Percentiles rank a stretch among this genome's conserved stretches.
These are phyloP conservation scores for Hyperopisus bebe DNA, from an alignment of 2,113 vertebrate species.

Conservation along the genomic window DNA sequence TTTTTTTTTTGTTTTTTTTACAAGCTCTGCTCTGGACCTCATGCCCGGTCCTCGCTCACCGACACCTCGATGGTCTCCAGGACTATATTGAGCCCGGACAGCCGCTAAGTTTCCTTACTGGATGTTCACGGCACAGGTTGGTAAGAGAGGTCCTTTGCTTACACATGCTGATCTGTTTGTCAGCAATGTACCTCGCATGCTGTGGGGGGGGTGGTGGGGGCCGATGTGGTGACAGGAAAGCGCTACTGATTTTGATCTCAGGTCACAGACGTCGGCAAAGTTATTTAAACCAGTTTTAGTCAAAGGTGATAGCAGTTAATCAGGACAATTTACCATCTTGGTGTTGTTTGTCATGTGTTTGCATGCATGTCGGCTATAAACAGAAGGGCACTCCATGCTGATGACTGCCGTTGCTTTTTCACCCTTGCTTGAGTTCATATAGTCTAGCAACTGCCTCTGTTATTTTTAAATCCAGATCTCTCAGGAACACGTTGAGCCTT, in stretches of 20 bases:
- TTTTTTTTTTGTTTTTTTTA: neutral
- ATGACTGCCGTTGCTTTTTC: slow-evolving; percentile 10
- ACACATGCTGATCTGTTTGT: neutral
- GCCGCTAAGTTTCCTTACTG: slow-evolving; percentile 29
- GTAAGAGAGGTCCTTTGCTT: slow-evolving; percentile 34
- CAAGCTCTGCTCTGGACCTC: neutral
- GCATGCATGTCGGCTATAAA: neutral
- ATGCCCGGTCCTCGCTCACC: slow-evolving; percentile 38
- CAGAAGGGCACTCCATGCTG: too few relatives aligned
- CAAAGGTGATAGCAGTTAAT: neutral
- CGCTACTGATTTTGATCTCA: neutral
- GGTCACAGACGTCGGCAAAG: neutral
- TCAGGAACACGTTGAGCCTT: neutral
- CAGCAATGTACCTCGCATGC: neutral
- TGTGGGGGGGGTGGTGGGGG: neutral
- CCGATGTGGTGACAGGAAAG: neutral
- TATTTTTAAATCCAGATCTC: slow-evolving; percentile 1
- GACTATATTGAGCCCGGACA: slow-evolving; percentile 29
- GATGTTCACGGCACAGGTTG: slow-evolving; percentile 39
- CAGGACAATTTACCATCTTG: neutral
- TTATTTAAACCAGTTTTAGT: neutral
- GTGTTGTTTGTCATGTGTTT: neutral
- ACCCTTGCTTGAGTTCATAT: neutral
- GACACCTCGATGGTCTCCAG: slow-evolving; percentile 23
- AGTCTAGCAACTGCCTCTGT: neutral